Percentiles rank a stretch among this genome's conserved stretches.
These are phyloP conservation scores for Drosophila ironensis DNA, from an alignment of 1,140 invertebrate genomes.

Conservation along the genomic window DNA sequence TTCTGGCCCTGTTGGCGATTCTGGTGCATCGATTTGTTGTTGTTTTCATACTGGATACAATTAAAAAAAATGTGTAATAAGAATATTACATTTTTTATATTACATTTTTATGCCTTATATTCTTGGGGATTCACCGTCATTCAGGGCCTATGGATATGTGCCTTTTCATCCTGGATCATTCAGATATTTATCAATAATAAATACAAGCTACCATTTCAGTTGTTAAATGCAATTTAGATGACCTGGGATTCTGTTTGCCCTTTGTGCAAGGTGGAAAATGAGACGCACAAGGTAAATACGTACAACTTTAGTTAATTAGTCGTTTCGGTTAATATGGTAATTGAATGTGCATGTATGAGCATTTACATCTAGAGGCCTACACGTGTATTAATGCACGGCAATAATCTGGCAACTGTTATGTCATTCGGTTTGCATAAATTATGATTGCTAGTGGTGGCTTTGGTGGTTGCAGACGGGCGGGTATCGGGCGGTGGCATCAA, in stretches of 20 bases:
- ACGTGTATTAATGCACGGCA: conserved; percentile 18
- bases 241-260: too few relatives aligned
- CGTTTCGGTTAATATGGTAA: conserved; percentile 44
- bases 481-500: neutral
- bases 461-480: neutral
- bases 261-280: too few relatives aligned
- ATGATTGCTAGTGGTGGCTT: conserved; percentile 12
- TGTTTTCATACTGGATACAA: too few relatives aligned
- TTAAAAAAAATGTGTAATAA: too few relatives aligned
- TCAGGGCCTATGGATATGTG: conserved; percentile 6
- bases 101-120: too few relatives aligned
- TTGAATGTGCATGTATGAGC: conserved; percentile 33
- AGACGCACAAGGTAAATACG: conserved; percentile 19
- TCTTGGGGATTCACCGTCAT: neutral
- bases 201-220: too few relatives aligned
- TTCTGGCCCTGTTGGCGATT: too few relatives aligned
- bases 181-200: too few relatives aligned
- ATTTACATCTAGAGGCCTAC: conserved; percentile 11
- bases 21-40: too few relatives aligned
- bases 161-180: too few relatives aligned
- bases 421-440: conserved; percentile 39
- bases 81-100: too few relatives aligned
- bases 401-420: conserved; percentile 46
- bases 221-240: too few relatives aligned
- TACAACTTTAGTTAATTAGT: conserved; percentile 39